These are phyloP conservation scores for Columbina picui DNA, from an alignment of 2,113 vertebrate species.

Conservation along the genomic window DNA sequence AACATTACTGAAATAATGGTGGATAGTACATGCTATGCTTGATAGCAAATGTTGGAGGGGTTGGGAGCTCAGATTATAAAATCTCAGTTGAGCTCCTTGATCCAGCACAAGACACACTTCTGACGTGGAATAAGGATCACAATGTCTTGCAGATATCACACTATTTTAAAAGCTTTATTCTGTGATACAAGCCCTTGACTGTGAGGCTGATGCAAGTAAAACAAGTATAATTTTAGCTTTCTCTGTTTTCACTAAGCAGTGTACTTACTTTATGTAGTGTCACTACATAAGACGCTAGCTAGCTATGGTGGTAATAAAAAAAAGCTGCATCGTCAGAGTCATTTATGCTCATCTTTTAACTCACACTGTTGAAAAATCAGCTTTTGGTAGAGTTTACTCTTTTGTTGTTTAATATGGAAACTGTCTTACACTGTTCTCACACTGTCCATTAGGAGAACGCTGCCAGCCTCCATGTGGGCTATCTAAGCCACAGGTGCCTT, in stretches of 20 bases:
- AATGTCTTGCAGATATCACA: background rate
- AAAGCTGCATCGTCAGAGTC: background rate
- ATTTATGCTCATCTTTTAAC: slow-evolving; percentile 5
- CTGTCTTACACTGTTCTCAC: background rate
- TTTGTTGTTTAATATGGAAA: background rate
- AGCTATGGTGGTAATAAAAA: background rate
- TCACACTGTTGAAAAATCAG: slow-evolving; percentile 15
- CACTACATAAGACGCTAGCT: background rate
- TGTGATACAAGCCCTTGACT: background rate
- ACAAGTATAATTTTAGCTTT: slow-evolving; percentile 2
- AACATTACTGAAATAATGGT: background rate
- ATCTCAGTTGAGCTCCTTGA: background rate
- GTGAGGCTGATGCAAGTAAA: background rate
- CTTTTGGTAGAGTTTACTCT: background rate
- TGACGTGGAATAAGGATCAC: background rate
- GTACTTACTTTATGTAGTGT: background rate
- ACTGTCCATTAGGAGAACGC: background rate
- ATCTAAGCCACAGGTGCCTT: background rate
- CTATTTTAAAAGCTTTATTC: background rate
- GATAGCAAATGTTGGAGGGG: background rate
- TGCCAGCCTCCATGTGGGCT: background rate
- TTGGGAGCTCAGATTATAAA: background rate
- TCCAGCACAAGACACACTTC: background rate
- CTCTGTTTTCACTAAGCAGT: background rate
- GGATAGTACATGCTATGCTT: background rate